These are phyloP conservation scores for Cerastis rubricosa DNA, from an alignment of 2,888 invertebrate genomes.

Conservation along the genomic window DNA sequence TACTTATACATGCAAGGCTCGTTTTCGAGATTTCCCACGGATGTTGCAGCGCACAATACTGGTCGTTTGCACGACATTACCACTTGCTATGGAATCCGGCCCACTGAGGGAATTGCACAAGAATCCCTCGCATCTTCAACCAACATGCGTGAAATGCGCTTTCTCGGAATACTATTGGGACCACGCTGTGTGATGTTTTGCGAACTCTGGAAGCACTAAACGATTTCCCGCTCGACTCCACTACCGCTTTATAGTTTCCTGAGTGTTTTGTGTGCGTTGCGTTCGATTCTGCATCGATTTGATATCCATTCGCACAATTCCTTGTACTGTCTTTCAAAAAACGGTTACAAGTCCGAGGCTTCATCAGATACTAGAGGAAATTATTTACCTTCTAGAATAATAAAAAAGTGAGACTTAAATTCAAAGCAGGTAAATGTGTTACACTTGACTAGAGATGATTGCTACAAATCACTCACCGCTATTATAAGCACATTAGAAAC, in stretches of 20 bases:
- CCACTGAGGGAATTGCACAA: constrained; percentile 65
- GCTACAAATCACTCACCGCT: constrained; percentile 66
- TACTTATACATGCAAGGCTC: constrained; percentile 73
- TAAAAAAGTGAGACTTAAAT: constrained; percentile 6
- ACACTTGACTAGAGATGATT: constrained; percentile 70
- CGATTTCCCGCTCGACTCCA: constrained; percentile 38
- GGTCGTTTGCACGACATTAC: constrained; percentile 65
- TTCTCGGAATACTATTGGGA: constrained; percentile 53
- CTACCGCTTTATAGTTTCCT: constrained; percentile 55
- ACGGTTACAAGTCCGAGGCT: neutral
- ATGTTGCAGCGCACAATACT: constrained; percentile 69
- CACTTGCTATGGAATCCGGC: constrained; percentile 65
- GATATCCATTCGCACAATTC: constrained; percentile 3
- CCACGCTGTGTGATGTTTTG: constrained; percentile 36
- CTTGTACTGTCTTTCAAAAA: neutral
- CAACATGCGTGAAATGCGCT: constrained; percentile 63
- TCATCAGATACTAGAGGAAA: neutral
- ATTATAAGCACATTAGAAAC: constrained; percentile 75
- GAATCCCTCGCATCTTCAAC: constrained; percentile 61
- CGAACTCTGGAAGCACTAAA: constrained; percentile 50
- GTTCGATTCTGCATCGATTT: constrained; percentile 25
- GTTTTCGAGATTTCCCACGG: constrained; percentile 81
- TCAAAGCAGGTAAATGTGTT: constrained; percentile 63
- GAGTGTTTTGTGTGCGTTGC: constrained; percentile 28
- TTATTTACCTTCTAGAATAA: neutral